Evolutionary conservation across 2,113 vertebrate genomes (phyloP), one percentile per base, ranked within the genome.

Genomic region (Manacus vitellinus): DNA sequence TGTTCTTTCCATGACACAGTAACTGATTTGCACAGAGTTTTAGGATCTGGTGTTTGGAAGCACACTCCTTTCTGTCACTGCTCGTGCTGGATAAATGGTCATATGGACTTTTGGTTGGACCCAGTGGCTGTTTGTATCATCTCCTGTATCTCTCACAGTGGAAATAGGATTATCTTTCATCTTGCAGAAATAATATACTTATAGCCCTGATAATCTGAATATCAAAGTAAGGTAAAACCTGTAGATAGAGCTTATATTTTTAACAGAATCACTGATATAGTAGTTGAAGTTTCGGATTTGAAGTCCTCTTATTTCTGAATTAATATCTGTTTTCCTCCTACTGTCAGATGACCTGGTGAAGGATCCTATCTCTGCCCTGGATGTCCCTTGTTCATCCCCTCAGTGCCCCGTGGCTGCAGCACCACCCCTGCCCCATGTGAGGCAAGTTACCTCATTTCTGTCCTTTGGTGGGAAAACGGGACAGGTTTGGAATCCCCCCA

Each of bases 391-490:
- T 49, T 67, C 9, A 10, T 11, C 1, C 3, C 33, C 52, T 43
- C 4, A 31, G 47, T 37, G 66, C 78, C 22, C 4, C 0, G 0
- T 14, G 63, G 44, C 54, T 35, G 8, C 35, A n/a, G 82, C 35
- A 85, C 47, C 56, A 35, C 8, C 10, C 2, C 33, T 10, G 27
- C 2, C 5, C 41, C 2, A 3, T 1, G 12, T 27, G 76, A 47
- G 80, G 43, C 22, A 17, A 23, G 56, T 0, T 0, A 31, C 6
- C 4, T 18, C 2, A 30, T 9, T 35, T 35, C 75, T 47, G 62
- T 47, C 49, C 73, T 61, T 61, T 41, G 19, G 56, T 55, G 71
- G 61, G 9, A 52, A 67, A 67, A 33, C 33, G 7, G 1, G 10
- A 47, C 74, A 63, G 39, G 18, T 10, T n/a, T 55, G 58, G 47